Conservation (phyloP, 2,888 invertebrate genomes). For the Euphydryas editha region DNA sequence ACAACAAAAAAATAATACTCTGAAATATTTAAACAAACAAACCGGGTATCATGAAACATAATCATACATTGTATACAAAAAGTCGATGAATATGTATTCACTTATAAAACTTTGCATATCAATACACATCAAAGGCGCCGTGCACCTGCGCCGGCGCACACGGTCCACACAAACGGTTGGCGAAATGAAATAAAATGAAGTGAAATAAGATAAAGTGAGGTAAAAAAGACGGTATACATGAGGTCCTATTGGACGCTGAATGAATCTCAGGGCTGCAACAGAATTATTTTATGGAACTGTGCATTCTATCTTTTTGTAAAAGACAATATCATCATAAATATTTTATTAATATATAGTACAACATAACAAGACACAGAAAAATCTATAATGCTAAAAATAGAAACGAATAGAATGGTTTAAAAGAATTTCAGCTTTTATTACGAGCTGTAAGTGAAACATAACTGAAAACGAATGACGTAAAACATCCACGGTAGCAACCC, state of each 20-base stretch:
- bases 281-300: background rate
- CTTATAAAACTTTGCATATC: slow-evolving; percentile 75
- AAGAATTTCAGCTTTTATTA: background rate
- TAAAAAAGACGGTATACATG: slow-evolving; percentile 62
- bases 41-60: slow-evolving; percentile 31
- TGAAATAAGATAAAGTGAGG: slow-evolving; percentile 37
- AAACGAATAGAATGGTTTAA: background rate
- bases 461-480: background rate
- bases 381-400: too few relatives aligned
- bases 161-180: slow-evolving; percentile 66
- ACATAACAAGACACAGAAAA: background rate
- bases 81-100: slow-evolving; percentile 53
- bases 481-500: slow-evolving; percentile 48
- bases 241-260: slow-evolving; percentile 58
- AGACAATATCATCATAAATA: too few relatives aligned
- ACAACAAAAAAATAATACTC: background rate
- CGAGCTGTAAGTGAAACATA: background rate
- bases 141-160: slow-evolving; percentile 61
- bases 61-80: slow-evolving; percentile 44
- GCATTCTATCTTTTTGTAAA: background rate
- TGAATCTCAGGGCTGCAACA: slow-evolving; percentile 41
- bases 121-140: slow-evolving; percentile 70
- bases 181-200: slow-evolving; percentile 63
- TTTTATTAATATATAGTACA: background rate
- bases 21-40: slow-evolving; percentile 35